phyloP scores from a whole-genome alignment of 2,888 invertebrate species.

The Tenthredo distinguenda region DNA sequence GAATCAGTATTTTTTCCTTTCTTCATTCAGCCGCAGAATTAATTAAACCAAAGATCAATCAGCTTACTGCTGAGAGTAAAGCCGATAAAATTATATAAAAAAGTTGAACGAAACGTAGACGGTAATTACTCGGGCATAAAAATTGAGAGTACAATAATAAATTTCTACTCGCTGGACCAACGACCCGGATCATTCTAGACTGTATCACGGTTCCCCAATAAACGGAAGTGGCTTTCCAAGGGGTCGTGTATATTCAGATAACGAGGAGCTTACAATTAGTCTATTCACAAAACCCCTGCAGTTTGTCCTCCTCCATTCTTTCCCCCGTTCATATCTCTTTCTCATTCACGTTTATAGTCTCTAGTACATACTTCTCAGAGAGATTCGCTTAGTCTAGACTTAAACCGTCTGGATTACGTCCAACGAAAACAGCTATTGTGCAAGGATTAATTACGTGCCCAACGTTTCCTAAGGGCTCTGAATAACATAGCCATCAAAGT shows the following conservation, averaged over 20 bases:
- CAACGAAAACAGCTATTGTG: neutral
- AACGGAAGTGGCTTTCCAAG: neutral
- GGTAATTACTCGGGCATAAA: neutral
- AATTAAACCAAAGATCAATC: constrained; percentile 18
- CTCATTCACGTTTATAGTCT: neutral
- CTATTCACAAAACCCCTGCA: neutral
- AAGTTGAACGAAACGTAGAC: neutral
- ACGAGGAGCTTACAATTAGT: constrained; percentile 17
- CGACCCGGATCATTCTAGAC: constrained; percentile 5
- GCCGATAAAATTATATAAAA: neutral
- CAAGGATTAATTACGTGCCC: neutral
- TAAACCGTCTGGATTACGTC: constrained; percentile 11
- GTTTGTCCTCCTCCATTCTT: neutral
- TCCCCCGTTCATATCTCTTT: neutral
- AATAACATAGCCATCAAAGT: neutral
- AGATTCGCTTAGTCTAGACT: neutral
- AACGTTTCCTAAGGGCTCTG: neutral
- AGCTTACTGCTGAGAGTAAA: neutral
- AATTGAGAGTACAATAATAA: neutral
- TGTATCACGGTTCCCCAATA: neutral
- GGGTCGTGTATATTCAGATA: neutral
- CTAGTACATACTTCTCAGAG: neutral
- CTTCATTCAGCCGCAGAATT: neutral
- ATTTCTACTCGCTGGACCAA: neutral
- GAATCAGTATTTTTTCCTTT: neutral